phyloP scores from a whole-genome alignment of 2,113 vertebrate genomes.

The Orientallactaga bullata region DNA sequence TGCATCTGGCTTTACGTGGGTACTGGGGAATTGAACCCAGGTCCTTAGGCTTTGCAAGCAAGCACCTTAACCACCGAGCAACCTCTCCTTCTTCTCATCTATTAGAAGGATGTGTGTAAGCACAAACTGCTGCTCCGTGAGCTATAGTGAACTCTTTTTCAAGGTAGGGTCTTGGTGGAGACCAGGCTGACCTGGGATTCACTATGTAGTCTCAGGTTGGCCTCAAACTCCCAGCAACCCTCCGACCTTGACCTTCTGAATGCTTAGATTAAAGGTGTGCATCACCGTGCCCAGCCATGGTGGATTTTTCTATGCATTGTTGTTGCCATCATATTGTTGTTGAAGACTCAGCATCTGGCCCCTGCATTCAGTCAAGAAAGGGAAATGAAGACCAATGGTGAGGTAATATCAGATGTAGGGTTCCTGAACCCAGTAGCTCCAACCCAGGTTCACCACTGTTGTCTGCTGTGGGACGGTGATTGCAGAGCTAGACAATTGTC shows the following conservation, averaged over 20 bases:
- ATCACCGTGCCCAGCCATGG: too few relatives aligned
- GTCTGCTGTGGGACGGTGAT: slow-evolving; percentile 12
- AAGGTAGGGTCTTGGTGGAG: too few relatives aligned
- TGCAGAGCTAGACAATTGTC: slow-evolving; percentile 52
- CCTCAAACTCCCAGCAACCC: too few relatives aligned
- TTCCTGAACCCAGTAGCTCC: background rate
- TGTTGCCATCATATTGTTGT: background rate
- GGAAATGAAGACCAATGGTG: slow-evolving; percentile 25
- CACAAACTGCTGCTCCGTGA: background rate
- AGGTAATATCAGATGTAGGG: background rate
- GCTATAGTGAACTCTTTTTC: background rate
- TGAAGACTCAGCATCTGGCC: slow-evolving; percentile 2
- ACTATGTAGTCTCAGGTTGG: too few relatives aligned
- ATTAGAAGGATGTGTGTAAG: background rate
- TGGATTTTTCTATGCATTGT: background rate
- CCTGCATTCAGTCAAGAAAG: slow-evolving; percentile 12
- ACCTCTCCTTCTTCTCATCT: too few relatives aligned
- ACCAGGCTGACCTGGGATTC: too few relatives aligned
- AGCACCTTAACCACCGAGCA: too few relatives aligned
- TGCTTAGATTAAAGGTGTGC: too few relatives aligned
- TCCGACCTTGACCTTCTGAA: too few relatives aligned
- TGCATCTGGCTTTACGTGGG: too few relatives aligned
- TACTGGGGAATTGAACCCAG: too few relatives aligned
- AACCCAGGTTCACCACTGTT: background rate
- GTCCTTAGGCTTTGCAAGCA: too few relatives aligned